Conservation (phyloP, 2,113 vertebrate species). For the Melospiza melodia region DNA sequence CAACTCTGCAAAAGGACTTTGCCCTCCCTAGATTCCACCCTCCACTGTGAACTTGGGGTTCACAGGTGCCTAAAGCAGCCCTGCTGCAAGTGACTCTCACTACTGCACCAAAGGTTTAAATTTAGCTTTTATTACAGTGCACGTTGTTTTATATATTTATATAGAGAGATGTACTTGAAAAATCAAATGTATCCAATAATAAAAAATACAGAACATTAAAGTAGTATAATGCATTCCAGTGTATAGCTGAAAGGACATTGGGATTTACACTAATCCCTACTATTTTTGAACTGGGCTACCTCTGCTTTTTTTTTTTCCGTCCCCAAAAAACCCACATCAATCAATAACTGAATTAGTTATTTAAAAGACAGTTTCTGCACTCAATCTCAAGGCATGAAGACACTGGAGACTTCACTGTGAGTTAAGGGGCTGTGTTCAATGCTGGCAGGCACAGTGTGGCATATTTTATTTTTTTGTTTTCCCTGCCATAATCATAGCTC, state of each 20-base stretch:
- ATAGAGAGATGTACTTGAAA: constrained; percentile 81
- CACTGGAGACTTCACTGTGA: constrained; percentile 63
- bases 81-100: not conserved
- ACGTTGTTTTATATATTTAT: constrained; percentile 77
- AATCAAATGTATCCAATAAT: constrained; percentile 85
- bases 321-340: constrained; percentile 50
- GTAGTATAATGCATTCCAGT: constrained; percentile 86
- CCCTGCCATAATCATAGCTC: constrained; percentile 59
- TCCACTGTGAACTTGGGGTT: not conserved
- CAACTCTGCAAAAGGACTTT: not conserved
- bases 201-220: constrained; percentile 84
- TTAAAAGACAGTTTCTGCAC: constrained; percentile 59
- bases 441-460: constrained; percentile 78
- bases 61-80: not conserved
- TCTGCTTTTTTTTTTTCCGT: not conserved
- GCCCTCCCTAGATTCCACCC: not conserved
- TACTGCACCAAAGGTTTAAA: not conserved
- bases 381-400: constrained; percentile 67
- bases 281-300: constrained; percentile 60
- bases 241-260: constrained; percentile 74
- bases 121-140: constrained; percentile 81
- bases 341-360: constrained; percentile 49
- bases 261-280: constrained; percentile 67
- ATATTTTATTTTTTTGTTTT: constrained; percentile 10
- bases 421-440: constrained; percentile 52